Percentiles rank a stretch among this genome's conserved stretches.
These are phyloP conservation scores for Centropus bengalensis DNA, from an alignment of 2,113 vertebrate genomes.

Conservation along the genomic window DNA sequence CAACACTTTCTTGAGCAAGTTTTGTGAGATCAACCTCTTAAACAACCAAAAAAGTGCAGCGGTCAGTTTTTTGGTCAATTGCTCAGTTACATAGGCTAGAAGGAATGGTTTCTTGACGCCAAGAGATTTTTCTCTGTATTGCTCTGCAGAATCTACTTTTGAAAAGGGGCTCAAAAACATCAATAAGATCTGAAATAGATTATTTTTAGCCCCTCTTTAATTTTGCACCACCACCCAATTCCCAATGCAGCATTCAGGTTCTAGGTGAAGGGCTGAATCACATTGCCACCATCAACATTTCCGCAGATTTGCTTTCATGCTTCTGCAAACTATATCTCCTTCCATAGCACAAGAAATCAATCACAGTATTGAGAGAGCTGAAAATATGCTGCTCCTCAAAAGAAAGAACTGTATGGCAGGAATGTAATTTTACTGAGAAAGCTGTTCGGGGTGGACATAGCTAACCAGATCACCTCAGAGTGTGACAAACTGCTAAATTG, in stretches of 20 bases:
- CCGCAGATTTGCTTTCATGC: background rate
- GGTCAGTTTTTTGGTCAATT: background rate
- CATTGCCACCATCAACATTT: background rate
- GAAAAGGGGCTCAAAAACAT: background rate
- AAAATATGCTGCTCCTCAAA: background rate
- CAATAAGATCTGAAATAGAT: background rate
- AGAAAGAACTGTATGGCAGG: background rate
- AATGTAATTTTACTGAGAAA: slow-evolving; percentile 15
- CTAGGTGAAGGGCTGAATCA: background rate
- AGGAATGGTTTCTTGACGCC: background rate
- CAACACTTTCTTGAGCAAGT: background rate
- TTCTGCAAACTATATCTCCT: background rate
- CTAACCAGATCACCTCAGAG: background rate
- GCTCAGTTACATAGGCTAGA: background rate
- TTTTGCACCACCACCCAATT: background rate
- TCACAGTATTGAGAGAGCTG: background rate
- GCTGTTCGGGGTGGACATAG: background rate
- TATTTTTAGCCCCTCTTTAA: background rate
- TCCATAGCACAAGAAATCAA: background rate
- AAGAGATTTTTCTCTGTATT: background rate
- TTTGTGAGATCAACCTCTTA: background rate
- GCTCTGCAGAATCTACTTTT: background rate
- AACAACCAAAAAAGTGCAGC: background rate
- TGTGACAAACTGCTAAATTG: slow-evolving; percentile 29
- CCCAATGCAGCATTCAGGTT: background rate